Conservation (phyloP, 2,797 vertebrate genomes). For the Channallabes apus region DNA sequence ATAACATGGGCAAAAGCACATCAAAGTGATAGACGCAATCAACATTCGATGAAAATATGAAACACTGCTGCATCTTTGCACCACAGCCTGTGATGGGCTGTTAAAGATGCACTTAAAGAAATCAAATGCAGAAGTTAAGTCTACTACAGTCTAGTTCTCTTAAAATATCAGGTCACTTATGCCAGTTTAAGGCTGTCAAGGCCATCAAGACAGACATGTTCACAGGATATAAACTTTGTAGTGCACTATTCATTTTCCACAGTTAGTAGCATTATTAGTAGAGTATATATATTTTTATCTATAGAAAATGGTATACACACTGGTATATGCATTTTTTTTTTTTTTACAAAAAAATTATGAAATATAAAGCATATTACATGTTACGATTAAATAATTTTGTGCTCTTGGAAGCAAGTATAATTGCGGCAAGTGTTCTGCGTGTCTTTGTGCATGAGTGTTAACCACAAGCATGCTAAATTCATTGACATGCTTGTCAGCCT, state of each 20-base stretch:
- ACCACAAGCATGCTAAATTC: background rate
- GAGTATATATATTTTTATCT: background rate
- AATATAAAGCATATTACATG: background rate
- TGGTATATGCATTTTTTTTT: background rate
- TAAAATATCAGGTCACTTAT: background rate
- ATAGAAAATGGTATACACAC: background rate
- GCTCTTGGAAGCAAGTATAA: background rate
- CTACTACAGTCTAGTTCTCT: background rate
- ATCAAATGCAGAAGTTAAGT: background rate
- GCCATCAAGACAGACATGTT: background rate
- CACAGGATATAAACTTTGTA: background rate
- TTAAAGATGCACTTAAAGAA: background rate
- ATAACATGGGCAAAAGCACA: background rate
- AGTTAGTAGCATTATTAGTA: background rate
- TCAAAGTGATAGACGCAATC: background rate
- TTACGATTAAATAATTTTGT: background rate
- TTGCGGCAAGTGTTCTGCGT: background rate
- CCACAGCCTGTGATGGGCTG: too few species aligned
- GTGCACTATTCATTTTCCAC: background rate
- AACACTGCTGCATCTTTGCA: background rate
- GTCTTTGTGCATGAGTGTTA: background rate
- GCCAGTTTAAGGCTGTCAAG: slow-evolving; percentile 4
- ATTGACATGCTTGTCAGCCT: background rate
- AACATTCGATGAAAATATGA: background rate
- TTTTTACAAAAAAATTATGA: too few species aligned